Percentiles rank a stretch among this genome's conserved stretches.
These are phyloP conservation scores for Zaprionus obscuricornis DNA, from an alignment of 2,888 invertebrate genomes.

Conservation along the genomic window DNA sequence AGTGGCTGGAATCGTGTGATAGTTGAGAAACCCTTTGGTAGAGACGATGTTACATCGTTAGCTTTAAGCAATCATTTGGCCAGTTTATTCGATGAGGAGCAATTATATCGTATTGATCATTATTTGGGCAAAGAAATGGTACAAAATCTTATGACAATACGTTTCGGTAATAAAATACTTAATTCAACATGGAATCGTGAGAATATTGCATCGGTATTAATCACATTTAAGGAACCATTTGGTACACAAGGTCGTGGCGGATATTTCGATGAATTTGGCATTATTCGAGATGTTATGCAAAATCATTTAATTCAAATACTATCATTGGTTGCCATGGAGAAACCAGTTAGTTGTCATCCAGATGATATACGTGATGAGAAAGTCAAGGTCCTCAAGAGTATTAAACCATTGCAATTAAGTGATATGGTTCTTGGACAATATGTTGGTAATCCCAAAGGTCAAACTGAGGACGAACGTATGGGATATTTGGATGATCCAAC, in stretches of 20 bases:
- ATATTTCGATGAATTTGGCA: conserved; percentile 99
- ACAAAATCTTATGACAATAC: conserved; percentile 97
- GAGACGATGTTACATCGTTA: conserved; percentile 93
- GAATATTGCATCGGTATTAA: conserved; percentile 95
- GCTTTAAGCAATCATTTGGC: conserved; percentile 93
- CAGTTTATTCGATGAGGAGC: conserved; percentile 94
- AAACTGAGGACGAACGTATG: conserved; percentile 89
- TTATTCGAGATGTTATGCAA: conserved; percentile 99
- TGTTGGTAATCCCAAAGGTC: conserved; percentile 91
- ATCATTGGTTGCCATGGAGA: conserved; percentile 99
- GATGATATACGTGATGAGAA: conserved; percentile 99
- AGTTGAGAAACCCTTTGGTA: conserved; percentile 99
- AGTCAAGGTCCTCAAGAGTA: conserved; percentile 96
- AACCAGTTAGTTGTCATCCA: conserved; percentile 96
- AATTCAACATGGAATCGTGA: conserved; percentile 98
- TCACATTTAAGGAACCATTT: conserved; percentile 99
- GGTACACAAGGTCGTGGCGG: conserved; percentile 99
- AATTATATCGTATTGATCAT: conserved; percentile 98
- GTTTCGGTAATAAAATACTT: conserved; percentile 97
- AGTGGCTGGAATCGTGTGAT: conserved; percentile 97
- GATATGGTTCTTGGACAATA: conserved; percentile 98
- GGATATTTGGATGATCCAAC: conserved; percentile 98
- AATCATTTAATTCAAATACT: conserved; percentile 98
- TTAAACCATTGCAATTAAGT: conserved; percentile 88
- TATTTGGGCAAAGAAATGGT: conserved; percentile 99